Percentiles rank a stretch among this genome's conserved stretches.
Conservation (phyloP, 2,797 vertebrate species). For the Scyliorhinus canicula region DNA sequence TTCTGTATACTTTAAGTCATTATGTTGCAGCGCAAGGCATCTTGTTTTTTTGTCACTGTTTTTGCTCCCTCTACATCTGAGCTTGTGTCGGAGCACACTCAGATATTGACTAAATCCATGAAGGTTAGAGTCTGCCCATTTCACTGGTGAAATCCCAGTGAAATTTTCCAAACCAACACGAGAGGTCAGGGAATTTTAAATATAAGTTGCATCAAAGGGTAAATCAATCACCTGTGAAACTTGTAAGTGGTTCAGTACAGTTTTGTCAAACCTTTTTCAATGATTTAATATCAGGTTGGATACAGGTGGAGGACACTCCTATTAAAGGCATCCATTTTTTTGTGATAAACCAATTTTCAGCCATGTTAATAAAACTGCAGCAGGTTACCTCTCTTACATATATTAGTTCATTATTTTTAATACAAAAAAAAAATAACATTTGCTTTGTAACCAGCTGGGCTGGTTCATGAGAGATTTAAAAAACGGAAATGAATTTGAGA, state of each 20-base stretch:
- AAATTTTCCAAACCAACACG: neutral
- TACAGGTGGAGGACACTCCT: neutral
- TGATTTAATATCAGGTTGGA: neutral
- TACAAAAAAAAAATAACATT: neutral
- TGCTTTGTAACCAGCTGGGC: neutral
- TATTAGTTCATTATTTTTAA: too few relatives aligned
- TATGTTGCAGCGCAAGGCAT: neutral
- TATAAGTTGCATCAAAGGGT: neutral
- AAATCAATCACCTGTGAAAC: neutral
- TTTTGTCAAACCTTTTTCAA: neutral
- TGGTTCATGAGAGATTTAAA: neutral
- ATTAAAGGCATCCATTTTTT: neutral
- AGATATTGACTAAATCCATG: neutral
- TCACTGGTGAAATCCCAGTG: neutral
- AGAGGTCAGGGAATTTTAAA: neutral
- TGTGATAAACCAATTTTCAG: neutral
- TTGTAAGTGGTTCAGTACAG: neutral
- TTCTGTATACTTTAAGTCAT: constrained; percentile 18
- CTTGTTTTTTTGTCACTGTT: neutral
- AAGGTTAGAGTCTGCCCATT: neutral
- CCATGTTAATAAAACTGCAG: neutral
- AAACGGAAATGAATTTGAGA: neutral
- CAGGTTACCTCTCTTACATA: neutral
- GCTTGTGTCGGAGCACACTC: neutral
- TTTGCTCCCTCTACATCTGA: neutral